Conservation (phyloP, 2,113 vertebrate genomes). For the Callipepla californica region DNA sequence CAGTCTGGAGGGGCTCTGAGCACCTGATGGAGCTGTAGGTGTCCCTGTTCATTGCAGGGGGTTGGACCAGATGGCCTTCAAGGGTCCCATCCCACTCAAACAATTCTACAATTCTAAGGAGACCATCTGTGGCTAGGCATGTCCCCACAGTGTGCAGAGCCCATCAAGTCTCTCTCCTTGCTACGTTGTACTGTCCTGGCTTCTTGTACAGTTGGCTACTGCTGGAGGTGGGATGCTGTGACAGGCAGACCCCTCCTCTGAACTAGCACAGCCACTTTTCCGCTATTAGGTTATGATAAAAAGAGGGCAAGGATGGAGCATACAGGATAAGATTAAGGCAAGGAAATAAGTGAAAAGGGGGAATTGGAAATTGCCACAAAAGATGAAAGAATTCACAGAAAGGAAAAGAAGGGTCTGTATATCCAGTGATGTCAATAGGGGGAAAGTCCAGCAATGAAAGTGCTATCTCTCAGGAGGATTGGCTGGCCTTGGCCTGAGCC, state of each 20-base stretch:
- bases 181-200: background rate
- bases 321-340: conserved; percentile 1
- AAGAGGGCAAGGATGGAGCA: background rate
- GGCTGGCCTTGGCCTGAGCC: conserved; percentile 41
- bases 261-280: background rate
- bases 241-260: background rate
- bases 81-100: no score
- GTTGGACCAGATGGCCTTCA: no score
- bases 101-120: background rate
- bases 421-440: background rate
- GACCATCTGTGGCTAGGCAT: background rate
- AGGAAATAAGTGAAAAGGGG: background rate
- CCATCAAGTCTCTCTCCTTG: background rate
- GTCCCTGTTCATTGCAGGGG: no score
- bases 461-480: conserved; percentile 1
- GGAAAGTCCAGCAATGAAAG: background rate
- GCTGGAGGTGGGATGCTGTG: background rate
- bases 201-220: background rate
- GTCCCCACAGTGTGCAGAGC: background rate
- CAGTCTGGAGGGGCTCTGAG: no score
- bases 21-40: no score
- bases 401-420: background rate
- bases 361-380: background rate
- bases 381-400: background rate
- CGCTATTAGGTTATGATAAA: background rate